phyloP scores from a whole-genome alignment of 1,140 invertebrate genomes.

The Nasonia longicornis region DNA sequence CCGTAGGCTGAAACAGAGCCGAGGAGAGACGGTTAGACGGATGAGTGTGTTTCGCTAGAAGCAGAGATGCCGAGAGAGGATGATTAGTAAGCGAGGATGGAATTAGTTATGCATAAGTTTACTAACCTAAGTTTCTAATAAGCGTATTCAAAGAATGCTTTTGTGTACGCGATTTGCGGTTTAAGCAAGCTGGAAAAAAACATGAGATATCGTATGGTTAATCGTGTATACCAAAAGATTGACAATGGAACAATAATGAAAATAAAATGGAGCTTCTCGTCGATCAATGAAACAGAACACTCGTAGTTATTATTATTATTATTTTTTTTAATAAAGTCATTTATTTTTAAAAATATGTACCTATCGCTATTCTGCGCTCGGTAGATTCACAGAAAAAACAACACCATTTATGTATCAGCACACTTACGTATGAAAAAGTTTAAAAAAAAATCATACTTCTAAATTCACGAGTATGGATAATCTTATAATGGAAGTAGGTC shows the following conservation, averaged over 20 bases:
- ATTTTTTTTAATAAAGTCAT: not conserved
- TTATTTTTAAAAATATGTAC: not conserved
- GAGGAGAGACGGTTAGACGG: not conserved
- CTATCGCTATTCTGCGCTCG: not conserved
- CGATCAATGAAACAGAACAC: not conserved
- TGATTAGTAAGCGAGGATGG: not conserved
- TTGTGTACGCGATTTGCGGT: not conserved
- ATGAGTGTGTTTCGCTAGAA: not conserved
- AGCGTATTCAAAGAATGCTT: not conserved
- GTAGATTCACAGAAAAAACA: not conserved
- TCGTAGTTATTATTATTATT: not conserved
- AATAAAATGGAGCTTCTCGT: not conserved
- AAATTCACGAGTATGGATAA: not conserved
- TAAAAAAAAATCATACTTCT: not conserved
- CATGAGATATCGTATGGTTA: too few species aligned
- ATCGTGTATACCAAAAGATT: too few species aligned
- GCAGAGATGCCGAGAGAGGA: not conserved
- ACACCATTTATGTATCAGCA: not conserved
- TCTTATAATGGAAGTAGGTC: not conserved
- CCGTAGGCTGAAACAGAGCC: constrained; percentile 4
- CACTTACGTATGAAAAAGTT: not conserved
- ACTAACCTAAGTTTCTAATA: constrained; percentile 1
- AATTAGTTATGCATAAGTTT: not conserved
- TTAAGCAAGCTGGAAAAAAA: not conserved
- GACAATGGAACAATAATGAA: too few species aligned